Base-by-base conservation (phyloP, 64 coral and sea anemone species). In the Montipora cactus region DNA sequence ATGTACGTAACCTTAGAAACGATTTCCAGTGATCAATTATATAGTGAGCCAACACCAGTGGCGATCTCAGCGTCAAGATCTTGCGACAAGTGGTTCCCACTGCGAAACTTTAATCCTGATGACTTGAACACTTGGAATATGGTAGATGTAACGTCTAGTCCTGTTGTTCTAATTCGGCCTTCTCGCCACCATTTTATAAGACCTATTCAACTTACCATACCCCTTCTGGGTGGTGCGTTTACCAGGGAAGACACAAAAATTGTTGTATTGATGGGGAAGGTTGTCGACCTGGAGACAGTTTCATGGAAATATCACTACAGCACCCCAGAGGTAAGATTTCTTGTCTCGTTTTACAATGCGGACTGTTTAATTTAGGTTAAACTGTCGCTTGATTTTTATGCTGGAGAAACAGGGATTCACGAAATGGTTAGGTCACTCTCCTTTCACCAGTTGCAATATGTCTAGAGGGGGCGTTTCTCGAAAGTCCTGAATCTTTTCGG, bases 241-340 rank as follows among this genome's bases (percentile, higher is more conserved):
- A 28, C 75, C 53, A 95, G 88, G 50, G 89, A 92, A 44, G 89
- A 87, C 28, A 81, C 88, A 3, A 78, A 93, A 50, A 76, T 95
- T 64, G 89, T 81, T 16, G 95, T 94, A 49, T 75, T 97, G 49
- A 81, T 58, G 59, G 92, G 92, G 46, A 86, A 89, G 80, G 73
- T 87, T 44, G 13, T 94, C 28, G 70, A 97, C 21, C 92, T 94
- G 57, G 95, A 94, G 1, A 78, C 59, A 14, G 44, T 94, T 8
- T 77, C 88, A 52, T 97, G 95, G 95, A 83, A 91, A 61, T 93
- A 97, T 78, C 95, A 97, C 57, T 97, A 92, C 44, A 97, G 95
- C 49, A 94, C 95, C 44, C 95, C 95, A 47, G 92, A 97, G 95
- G 95, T 97, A 47, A 84, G 95, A n/a, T 4, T 76, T 21, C 4